phyloP scores from a whole-genome alignment of 2,797 vertebrate species.

The Zenarchopterus dispar region DNA sequence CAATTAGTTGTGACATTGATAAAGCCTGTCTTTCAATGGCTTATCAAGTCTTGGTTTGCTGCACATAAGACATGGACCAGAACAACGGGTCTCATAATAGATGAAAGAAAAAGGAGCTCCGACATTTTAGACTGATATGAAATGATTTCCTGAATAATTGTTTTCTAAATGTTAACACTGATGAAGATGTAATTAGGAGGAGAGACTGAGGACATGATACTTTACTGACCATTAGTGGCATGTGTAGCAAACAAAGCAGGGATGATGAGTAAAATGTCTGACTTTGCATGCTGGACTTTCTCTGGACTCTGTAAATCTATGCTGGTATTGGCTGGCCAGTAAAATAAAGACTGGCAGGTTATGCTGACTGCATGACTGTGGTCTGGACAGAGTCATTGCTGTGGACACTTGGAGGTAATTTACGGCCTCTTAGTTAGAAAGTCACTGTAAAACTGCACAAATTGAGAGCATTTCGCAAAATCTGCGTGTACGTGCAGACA shows the following conservation, averaged over 20 bases:
- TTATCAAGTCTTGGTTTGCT: neutral
- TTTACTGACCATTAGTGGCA: slow-evolving; percentile 12
- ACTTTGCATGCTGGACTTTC: slow-evolving; percentile 21
- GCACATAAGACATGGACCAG: neutral
- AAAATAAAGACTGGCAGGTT: slow-evolving; percentile 50
- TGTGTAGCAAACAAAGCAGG: slow-evolving; percentile 20
- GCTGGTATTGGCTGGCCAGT: slow-evolving; percentile 52
- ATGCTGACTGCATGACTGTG: slow-evolving; percentile 60
- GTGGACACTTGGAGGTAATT: slow-evolving; percentile 13
- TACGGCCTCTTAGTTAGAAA: neutral
- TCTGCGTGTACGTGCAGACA: too few species aligned
- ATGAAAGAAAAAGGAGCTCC: too few species aligned
- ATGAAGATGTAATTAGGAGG: too few species aligned
- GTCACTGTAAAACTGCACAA: neutral
- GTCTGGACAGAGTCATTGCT: slow-evolving; percentile 13
- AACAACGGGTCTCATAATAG: too few species aligned
- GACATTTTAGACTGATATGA: neutral
- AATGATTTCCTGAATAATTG: neutral
- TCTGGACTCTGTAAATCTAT: slow-evolving; percentile 48
- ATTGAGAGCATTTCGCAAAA: slow-evolving; percentile 5
- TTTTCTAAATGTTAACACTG: neutral
- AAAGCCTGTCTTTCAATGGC: neutral
- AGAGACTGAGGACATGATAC: slow-evolving; percentile 4
- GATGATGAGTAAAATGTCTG: slow-evolving; percentile 30
- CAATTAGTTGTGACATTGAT: neutral